phyloP scores from a whole-genome alignment of 2,797 vertebrate genomes.

The Garrulus glandarius region DNA sequence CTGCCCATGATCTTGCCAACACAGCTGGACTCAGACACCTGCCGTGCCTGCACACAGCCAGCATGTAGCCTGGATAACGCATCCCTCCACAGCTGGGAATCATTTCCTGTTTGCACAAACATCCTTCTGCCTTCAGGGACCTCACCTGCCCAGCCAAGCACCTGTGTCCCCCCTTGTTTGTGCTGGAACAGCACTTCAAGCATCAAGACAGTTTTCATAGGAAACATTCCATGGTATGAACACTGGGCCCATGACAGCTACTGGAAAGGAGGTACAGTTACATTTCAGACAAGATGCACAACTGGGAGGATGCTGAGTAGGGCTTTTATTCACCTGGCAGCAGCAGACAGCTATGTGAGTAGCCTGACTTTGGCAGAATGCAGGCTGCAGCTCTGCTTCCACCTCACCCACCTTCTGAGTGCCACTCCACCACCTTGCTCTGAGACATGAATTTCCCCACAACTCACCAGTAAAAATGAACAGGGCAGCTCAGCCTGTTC shows the following conservation, averaged over 20 bases:
- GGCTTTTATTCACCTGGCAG: neutral
- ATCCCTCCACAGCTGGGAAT: neutral
- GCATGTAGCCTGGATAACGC: neutral
- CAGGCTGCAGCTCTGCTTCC: neutral
- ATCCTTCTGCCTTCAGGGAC: neutral
- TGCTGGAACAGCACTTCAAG: neutral
- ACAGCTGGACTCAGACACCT: neutral
- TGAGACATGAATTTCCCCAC: neutral
- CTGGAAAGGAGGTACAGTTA: neutral
- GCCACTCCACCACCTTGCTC: neutral
- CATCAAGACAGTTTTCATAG: neutral
- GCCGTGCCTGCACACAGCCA: neutral
- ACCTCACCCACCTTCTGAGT: neutral
- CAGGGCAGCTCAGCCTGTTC: neutral
- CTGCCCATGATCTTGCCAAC: neutral
- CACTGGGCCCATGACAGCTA: neutral
- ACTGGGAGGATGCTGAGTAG: neutral
- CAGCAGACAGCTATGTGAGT: neutral
- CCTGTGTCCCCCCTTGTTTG: neutral
- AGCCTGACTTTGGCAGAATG: neutral
- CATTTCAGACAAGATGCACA: neutral
- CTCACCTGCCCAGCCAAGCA: neutral
- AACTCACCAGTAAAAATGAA: neutral
- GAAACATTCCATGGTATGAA: neutral
- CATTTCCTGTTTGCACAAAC: neutral